Conservation (phyloP, 2,797 vertebrate species). For the Cephalopachus bancanus region DNA sequence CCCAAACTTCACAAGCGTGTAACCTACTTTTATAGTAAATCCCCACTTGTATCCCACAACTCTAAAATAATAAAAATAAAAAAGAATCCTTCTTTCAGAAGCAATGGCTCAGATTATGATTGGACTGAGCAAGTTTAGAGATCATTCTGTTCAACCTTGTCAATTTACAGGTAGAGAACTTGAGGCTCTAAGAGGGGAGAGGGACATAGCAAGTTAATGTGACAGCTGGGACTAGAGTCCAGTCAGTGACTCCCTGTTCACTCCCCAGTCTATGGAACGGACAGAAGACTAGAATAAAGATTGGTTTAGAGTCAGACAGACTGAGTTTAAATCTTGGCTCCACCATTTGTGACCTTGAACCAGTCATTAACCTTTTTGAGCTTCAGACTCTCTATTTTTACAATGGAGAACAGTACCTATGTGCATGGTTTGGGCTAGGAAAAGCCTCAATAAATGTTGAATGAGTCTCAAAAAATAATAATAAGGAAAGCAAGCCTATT, state of each 20-base stretch:
- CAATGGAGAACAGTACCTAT: neutral
- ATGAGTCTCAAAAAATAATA: neutral
- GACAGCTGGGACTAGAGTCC: neutral
- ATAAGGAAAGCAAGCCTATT: neutral
- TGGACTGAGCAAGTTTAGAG: neutral
- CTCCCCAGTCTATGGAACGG: neutral
- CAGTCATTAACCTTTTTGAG: neutral
- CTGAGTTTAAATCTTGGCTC: slow-evolving; percentile 26
- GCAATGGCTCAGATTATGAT: neutral
- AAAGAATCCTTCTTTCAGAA: neutral
- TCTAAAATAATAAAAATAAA: no score
- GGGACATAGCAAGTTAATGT: neutral
- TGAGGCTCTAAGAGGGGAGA: neutral
- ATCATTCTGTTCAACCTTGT: neutral
- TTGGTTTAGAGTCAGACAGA: neutral
- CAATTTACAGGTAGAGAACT: neutral
- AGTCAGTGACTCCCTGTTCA: neutral
- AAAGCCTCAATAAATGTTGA: neutral
- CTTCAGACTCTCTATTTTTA: neutral
- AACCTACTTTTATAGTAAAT: no score
- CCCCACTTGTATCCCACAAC: no score
- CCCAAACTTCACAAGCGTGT: no score
- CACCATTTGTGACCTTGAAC: neutral
- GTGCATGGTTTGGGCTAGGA: neutral
- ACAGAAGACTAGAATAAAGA: neutral